Evolutionary conservation across 2,797 vertebrate genomes (phyloP).

Genomic region (Prionace glauca): DNA sequence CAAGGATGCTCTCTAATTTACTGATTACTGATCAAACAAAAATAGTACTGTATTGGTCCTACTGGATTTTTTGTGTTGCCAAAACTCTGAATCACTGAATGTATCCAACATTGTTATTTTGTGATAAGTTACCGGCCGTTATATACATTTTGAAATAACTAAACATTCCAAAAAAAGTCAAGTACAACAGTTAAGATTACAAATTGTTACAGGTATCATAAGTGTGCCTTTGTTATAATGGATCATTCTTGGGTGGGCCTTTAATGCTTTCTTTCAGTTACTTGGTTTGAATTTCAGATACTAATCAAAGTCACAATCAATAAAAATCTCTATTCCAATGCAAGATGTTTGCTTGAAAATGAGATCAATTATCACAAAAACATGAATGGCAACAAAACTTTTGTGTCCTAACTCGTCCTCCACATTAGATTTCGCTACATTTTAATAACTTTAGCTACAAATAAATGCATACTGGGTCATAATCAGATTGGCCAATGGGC

Average conservation of each 20-base stretch:
- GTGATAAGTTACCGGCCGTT: not conserved
- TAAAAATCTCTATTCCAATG: not conserved
- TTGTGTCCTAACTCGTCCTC: not conserved
- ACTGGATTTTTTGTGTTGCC: conserved; percentile 19
- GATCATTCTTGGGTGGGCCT: not conserved
- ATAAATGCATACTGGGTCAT: too few relatives aligned
- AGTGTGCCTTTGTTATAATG: not conserved
- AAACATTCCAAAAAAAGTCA: not conserved
- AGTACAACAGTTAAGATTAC: not conserved
- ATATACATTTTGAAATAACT: not conserved
- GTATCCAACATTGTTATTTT: not conserved
- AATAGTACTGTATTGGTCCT: conserved; percentile 32
- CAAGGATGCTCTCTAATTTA: not conserved
- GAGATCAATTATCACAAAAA: not conserved
- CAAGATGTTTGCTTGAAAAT: not conserved
- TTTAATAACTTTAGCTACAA: not conserved
- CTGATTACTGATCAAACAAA: not conserved
- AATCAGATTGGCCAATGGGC: not conserved
- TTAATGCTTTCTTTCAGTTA: not conserved
- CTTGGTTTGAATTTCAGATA: not conserved
- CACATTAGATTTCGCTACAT: not conserved
- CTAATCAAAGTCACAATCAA: not conserved
- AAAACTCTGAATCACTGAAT: conserved; percentile 17
- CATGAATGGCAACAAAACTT: not conserved
- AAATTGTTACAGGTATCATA: not conserved